Evolutionary conservation across 1,140 invertebrate genomes (phyloP), one percentile per base, ranked within the genome.

Genomic region (Drosophila dunni): DNA sequence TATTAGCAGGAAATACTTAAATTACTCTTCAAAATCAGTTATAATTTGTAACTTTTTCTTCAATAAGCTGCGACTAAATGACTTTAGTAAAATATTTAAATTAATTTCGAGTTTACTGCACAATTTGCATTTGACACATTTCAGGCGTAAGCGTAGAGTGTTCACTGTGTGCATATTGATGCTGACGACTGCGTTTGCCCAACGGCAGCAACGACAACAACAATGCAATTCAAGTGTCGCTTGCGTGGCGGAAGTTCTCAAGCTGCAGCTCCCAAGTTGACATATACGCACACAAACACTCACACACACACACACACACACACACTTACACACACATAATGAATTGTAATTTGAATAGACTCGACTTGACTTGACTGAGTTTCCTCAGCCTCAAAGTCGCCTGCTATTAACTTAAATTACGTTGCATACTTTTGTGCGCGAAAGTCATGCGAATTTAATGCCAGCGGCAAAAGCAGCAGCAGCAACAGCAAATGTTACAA

Each of bases 281-380:
- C 1, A 15, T n/a, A 20, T 13, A 38, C 44, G 29, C 15, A 45
- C 42, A 34, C 29, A 64, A n/a, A 34, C 36, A 51, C 57, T 34
- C 78, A 64, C 62, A 17, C 44, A 57, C 36, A 36, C 46, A 46
- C 40, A 58, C 61, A 68, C 42, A 70, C 56, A 20, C 20, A 46
- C 10, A 11, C 11, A 34, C 13, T 46, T 7, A 38, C 65, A 20
- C 29, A 64, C 54, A 62, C 71, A 79, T 86, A 88, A 88, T 80
- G 83, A 88, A 88, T 88, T 88, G 83, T 89, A 89, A 88, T 88
- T 83, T 88, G 77, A 88, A 89, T 80, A 89, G 77, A 86, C 83
- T 70, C 71, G 63, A 60, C 54, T 29, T 29, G 24, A 29, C 4
- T 29, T 29, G 24, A 29, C 24, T 29, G 24, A 29, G 24, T 29